phyloP scores from a whole-genome alignment of 1,140 invertebrate species.

The Mesaphorura yosii region DNA sequence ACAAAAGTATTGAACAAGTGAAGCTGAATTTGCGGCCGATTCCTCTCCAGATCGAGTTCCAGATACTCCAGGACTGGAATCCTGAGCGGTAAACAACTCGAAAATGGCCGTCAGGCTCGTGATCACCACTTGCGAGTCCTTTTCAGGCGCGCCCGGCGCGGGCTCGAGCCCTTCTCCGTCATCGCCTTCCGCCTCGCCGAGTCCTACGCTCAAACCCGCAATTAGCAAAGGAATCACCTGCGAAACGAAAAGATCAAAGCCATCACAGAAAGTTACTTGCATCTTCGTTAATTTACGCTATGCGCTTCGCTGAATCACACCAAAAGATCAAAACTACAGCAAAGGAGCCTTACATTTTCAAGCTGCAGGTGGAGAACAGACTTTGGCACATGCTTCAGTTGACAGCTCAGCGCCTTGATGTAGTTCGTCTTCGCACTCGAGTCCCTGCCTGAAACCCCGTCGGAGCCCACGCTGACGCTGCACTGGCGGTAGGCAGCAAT shows the following conservation, averaged over 20 bases:
- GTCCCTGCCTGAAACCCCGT: not conserved
- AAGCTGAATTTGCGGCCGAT: constrained; percentile 34
- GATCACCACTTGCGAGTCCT: no score
- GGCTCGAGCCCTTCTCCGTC: not conserved
- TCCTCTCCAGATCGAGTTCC: constrained; percentile 29
- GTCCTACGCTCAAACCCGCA: constrained; percentile 43
- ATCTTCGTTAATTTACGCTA: constrained; percentile 15
- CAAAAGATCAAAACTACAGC: no score
- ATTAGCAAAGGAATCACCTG: constrained; percentile 55
- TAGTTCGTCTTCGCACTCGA: constrained; percentile 14
- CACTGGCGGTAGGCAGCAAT: constrained; percentile 11
- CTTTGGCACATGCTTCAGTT: constrained; percentile 24
- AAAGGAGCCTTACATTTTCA: constrained; percentile 20
- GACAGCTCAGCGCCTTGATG: constrained; percentile 24
- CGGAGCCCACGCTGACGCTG: not conserved
- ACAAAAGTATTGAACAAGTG: constrained; percentile 42
- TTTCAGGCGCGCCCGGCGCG: constrained; percentile 44
- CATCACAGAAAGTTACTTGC: constrained; percentile 4
- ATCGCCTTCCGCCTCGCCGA: constrained; percentile 38
- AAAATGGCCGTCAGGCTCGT: constrained; percentile 48
- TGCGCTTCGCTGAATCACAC: constrained; percentile 13
- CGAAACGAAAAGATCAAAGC: constrained; percentile 31
- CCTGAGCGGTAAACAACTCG: constrained; percentile 35
- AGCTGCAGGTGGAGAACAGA: constrained; percentile 22
- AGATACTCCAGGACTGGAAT: no score